Evolutionary conservation across 2,113 vertebrate species (phyloP).

Genomic region (Probosciger aterrimus): DNA sequence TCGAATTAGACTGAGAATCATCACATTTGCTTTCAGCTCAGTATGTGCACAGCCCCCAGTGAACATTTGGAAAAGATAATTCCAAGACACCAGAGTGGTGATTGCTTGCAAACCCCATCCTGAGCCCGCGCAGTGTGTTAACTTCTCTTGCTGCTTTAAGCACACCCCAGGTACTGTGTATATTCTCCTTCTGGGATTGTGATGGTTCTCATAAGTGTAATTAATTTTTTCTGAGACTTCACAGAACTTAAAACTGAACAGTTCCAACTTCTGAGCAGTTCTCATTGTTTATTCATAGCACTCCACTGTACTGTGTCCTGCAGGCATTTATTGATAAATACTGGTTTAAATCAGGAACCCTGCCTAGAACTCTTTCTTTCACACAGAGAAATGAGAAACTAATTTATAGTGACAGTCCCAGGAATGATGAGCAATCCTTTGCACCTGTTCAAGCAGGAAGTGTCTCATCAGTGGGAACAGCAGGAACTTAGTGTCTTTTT

Average conservation of each 20-base stretch:
- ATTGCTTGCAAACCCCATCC: conserved; percentile 32
- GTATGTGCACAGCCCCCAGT: conserved; percentile 4
- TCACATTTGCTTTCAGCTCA: conserved; percentile 46
- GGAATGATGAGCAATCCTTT: background rate
- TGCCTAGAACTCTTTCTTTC: background rate
- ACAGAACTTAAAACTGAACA: conserved; percentile 15
- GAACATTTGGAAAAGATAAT: conserved; percentile 53
- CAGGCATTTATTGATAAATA: conserved; percentile 58
- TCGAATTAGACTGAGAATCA: background rate
- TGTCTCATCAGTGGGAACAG: background rate
- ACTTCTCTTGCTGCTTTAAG: conserved; percentile 34
- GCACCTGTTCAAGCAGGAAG: background rate
- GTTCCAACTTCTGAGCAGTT: conserved; percentile 3
- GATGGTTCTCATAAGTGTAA: background rate
- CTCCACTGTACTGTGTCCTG: background rate
- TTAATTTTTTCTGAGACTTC: conserved; percentile 14
- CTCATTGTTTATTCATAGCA: conserved; percentile 31
- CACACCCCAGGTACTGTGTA: background rate
- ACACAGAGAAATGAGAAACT: background rate
- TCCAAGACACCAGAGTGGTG: background rate
- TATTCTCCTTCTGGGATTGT: conserved; percentile 5
- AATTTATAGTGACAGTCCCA: background rate
- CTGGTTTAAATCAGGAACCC: conserved; percentile 25
- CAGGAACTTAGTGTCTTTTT: background rate
- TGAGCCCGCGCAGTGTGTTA: background rate